Percentiles rank a stretch among this genome's conserved stretches.
These are phyloP conservation scores for Perca flavescens DNA, from an alignment of 2,113 vertebrate species.

Conservation along the genomic window DNA sequence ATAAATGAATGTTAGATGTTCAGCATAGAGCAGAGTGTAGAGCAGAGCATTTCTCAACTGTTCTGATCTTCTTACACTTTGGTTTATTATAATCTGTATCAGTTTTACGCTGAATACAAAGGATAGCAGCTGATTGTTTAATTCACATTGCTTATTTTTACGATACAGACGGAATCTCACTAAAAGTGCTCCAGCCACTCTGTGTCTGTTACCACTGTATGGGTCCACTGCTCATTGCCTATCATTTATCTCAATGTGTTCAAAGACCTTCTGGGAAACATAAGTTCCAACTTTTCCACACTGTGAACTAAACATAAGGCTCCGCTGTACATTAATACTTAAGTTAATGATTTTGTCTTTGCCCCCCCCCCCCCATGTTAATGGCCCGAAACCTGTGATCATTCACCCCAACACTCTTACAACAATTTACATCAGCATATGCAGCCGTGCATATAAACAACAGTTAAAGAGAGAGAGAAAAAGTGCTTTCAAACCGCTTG, in stretches of 20 bases:
- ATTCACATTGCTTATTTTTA: background rate
- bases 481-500: constrained; percentile 60
- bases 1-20: background rate
- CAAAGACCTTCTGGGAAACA: constrained; percentile 1
- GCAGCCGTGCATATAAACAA: constrained; percentile 68
- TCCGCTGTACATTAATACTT: constrained; percentile 13
- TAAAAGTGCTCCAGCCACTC: background rate
- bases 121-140: background rate
- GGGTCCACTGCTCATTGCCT: background rate
- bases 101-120: constrained; percentile 1
- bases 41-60: background rate
- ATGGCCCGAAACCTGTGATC: constrained; percentile 42
- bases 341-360: constrained; percentile 49
- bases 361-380: constrained; percentile 18
- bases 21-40: background rate
- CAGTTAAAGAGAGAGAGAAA: constrained; percentile 27
- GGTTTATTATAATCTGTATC: background rate
- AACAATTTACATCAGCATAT: constrained; percentile 72
- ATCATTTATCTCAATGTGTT: background rate
- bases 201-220: background rate
- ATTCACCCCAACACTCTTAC: constrained; percentile 60
- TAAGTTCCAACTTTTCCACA: background rate
- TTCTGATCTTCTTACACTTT: background rate
- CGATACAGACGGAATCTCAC: background rate
- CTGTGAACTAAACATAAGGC: background rate